Conservation (phyloP, 2,888 invertebrate genomes). For the Caenorhabditis uteleia region DNA sequence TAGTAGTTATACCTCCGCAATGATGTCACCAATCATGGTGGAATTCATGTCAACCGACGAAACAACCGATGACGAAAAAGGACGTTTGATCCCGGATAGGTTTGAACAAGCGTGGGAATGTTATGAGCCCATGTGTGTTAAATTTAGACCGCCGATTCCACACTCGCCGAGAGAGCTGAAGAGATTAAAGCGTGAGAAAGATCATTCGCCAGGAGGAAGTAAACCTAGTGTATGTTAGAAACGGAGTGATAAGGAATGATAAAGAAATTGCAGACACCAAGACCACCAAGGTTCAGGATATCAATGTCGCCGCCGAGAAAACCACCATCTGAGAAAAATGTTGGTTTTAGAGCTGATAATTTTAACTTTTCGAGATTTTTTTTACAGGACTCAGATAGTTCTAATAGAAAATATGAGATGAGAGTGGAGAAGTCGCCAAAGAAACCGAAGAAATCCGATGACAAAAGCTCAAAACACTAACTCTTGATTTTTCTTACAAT, state of each 20-base stretch:
- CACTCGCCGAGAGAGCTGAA: constrained; percentile 28
- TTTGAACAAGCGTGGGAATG: constrained; percentile 4
- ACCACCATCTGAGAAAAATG: constrained; percentile 31
- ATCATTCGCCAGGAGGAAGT: constrained; percentile 20
- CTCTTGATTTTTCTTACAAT: background rate
- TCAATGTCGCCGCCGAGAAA: constrained; percentile 61
- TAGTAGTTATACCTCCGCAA: constrained; percentile 65
- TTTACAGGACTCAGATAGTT: constrained; percentile 40
- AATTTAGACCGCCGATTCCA: constrained; percentile 38
- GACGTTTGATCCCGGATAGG: constrained; percentile 44
- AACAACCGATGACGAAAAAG: constrained; percentile 49
- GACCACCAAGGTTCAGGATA: constrained; percentile 62
- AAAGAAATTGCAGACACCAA: constrained; percentile 41
- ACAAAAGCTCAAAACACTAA: constrained; percentile 1
- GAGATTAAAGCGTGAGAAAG: constrained; percentile 27
- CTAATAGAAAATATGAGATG: constrained; percentile 46
- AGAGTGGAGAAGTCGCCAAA: constrained; percentile 43
- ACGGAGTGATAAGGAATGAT: background rate
- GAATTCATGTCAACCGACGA: constrained; percentile 52
- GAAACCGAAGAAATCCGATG: constrained; percentile 26
- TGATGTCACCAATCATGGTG: constrained; percentile 65
- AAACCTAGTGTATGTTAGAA: constrained; percentile 30
- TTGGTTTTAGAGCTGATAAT: background rate
- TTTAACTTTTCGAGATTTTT: background rate
- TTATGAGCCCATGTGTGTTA: no score